Conservation (phyloP, 2,797 vertebrate genomes). For the Australoheros facetus region DNA sequence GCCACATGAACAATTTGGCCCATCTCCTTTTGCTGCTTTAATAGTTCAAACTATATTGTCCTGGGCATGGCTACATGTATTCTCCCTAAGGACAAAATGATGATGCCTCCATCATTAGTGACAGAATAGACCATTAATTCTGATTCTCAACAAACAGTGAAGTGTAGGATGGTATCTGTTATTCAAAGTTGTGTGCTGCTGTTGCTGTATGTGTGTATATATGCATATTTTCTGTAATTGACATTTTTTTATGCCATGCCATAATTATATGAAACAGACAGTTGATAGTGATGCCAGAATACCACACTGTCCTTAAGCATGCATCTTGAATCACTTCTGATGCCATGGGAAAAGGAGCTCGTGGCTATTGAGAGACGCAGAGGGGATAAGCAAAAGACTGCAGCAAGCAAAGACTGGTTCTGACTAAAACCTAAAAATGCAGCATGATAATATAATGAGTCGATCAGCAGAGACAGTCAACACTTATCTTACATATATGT, state of each 20-base stretch:
- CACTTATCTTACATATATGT: background rate
- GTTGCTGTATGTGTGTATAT: background rate
- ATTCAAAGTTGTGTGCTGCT: background rate
- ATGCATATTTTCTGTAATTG: background rate
- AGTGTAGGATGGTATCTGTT: background rate
- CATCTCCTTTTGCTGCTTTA: slow-evolving; percentile 1
- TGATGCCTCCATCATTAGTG: slow-evolving; percentile 25
- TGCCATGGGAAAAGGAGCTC: background rate
- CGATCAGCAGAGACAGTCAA: slow-evolving; percentile 8
- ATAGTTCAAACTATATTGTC: slow-evolving; percentile 7
- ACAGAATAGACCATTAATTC: slow-evolving; percentile 39
- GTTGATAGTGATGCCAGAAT: no score
- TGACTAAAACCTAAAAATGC: slow-evolving; percentile 5
- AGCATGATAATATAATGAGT: slow-evolving; percentile 27
- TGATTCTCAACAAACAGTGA: slow-evolving; percentile 13
- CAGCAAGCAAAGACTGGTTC: background rate
- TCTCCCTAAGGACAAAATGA: slow-evolving; percentile 34
- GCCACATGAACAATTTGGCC: background rate
- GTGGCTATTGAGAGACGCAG: no score
- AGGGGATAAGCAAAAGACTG: background rate
- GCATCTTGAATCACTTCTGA: background rate
- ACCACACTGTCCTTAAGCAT: background rate
- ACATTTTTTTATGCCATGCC: background rate
- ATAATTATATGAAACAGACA: background rate
- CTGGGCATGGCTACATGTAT: background rate